phyloP scores from a whole-genome alignment of 2,113 vertebrate species.

The Blennius ocellaris region DNA sequence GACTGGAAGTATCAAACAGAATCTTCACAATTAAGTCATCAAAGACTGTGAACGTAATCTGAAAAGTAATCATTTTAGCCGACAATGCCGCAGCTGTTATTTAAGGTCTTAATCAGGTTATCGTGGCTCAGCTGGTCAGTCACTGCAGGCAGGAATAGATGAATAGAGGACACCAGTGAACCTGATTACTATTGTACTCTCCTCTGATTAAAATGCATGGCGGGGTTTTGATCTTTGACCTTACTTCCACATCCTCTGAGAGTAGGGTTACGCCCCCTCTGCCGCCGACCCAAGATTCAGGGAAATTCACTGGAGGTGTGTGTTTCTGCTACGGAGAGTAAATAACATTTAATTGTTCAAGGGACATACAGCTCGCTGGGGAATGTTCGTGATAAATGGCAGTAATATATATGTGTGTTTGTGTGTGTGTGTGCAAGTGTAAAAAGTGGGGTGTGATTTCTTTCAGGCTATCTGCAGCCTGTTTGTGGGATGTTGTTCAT shows the following conservation, averaged over 20 bases:
- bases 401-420: slow-evolving; percentile 20
- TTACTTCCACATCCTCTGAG: slow-evolving; percentile 35
- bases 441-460: slow-evolving; percentile 9
- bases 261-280: neutral
- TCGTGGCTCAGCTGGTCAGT: slow-evolving; percentile 67
- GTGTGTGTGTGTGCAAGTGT: slow-evolving; percentile 16
- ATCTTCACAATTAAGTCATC: neutral
- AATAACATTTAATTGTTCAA: slow-evolving; percentile 44
- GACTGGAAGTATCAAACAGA: slow-evolving; percentile 5
- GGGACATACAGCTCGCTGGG: slow-evolving; percentile 23
- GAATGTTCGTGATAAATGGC: slow-evolving; percentile 9
- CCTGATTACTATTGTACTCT: slow-evolving; percentile 54
- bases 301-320: slow-evolving; percentile 25
- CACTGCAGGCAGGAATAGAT: slow-evolving; percentile 30
- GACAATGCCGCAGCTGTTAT: slow-evolving; percentile 54
- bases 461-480: slow-evolving; percentile 19
- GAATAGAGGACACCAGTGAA: slow-evolving; percentile 61
- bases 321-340: slow-evolving; percentile 13
- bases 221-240: slow-evolving; percentile 61
- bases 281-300: slow-evolving; percentile 36
- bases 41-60: slow-evolving; percentile 15
- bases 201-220: slow-evolving; percentile 69
- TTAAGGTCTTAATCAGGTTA: slow-evolving; percentile 40
- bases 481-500: slow-evolving; percentile 13
- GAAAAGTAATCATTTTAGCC: slow-evolving; percentile 10